These are phyloP conservation scores for Andrena trimmerana DNA, from an alignment of 2,888 invertebrate species.

Conservation along the genomic window DNA sequence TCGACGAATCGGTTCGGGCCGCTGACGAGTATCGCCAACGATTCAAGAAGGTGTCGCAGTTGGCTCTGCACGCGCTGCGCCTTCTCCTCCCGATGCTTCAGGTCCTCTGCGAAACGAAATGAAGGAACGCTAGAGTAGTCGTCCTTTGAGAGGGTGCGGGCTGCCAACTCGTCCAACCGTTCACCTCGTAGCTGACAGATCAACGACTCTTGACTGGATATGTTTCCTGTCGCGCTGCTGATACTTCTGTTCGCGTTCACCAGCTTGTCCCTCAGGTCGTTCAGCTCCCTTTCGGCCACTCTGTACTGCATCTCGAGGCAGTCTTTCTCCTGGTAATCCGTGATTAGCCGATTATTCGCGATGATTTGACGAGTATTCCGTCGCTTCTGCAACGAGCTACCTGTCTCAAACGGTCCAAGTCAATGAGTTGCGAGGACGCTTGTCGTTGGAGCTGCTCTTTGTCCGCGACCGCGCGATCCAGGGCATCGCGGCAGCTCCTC, in stretches of 20 bases:
- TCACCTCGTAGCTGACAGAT: conserved; percentile 90
- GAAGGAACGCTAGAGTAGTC: neutral
- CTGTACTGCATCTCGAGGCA: conserved; percentile 90
- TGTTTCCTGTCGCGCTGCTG: conserved; percentile 89
- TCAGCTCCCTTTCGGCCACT: conserved; percentile 90
- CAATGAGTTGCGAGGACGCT: conserved; percentile 89
- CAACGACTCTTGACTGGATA: conserved; percentile 89
- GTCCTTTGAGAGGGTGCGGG: neutral
- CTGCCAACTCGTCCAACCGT: neutral
- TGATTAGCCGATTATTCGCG: neutral
- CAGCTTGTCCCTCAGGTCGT: conserved; percentile 89
- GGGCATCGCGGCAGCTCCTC: conserved; percentile 88
- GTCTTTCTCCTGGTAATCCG: conserved; percentile 88
- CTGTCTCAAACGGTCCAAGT: conserved; percentile 90
- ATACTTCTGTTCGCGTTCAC: conserved; percentile 88
- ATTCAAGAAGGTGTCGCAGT: conserved; percentile 90
- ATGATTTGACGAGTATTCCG: too few relatives aligned
- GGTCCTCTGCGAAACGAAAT: conserved; percentile 87
- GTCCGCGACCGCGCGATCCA: conserved; percentile 89
- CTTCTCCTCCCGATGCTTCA: conserved; percentile 90
- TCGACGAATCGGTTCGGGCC: conserved; percentile 91
- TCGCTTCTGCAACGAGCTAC: conserved; percentile 67
- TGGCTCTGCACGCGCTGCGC: conserved; percentile 89
- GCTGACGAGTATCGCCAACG: conserved; percentile 90
- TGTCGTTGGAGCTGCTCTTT: conserved; percentile 92